Evolutionary conservation across 2,888 invertebrate genomes (phyloP), one percentile per base, ranked within the genome.

Genomic region (Mythimna impura): DNA sequence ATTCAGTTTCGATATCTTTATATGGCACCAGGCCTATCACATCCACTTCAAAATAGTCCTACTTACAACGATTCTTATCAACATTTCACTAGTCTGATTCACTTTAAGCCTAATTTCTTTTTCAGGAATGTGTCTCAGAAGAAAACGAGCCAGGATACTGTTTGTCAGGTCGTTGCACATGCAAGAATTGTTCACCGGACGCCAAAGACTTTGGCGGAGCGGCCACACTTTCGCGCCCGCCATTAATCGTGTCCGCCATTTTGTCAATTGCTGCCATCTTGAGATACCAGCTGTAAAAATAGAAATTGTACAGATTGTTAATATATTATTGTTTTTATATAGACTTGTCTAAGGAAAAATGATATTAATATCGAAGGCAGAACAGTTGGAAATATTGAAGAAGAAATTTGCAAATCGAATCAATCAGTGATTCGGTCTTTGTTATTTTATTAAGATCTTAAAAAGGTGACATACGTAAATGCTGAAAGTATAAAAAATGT

Each of bases 121-220:
- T 84, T 10, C 88, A 96, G 96, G 96, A 96, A 91, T 96, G 96
- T 72, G 94, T 96, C 2, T 95, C 94, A 1, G 96, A 96, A 76
- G 94, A 95, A 79, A 92, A 94, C 60, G 95, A 96, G 76, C 95
- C 94, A 0, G 96, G 96, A 0, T 95, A 94, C 87, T 96, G 96
- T 78, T 87, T 94, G 0, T 87, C 92, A 0, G 96, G 95, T 0
- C 91, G 94, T 30, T 96, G 96, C 82, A 96, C 95, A 0, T 96
- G 96, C 87, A 94, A 94, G 85, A 95, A 92, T 0, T 96, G 96
- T 71, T 87, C 92, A 0, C 96, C 96, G 0, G 95, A 96, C 78
- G 94, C 94, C 0, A 89, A 87, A 12, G 96, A 95, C 84, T 96
- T 95, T 76, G 93, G 91, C 40, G 93, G 90, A 34, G 94, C 93